Base-by-base conservation (phyloP, 2,113 vertebrate genomes). In the Nanger granti region DNA sequence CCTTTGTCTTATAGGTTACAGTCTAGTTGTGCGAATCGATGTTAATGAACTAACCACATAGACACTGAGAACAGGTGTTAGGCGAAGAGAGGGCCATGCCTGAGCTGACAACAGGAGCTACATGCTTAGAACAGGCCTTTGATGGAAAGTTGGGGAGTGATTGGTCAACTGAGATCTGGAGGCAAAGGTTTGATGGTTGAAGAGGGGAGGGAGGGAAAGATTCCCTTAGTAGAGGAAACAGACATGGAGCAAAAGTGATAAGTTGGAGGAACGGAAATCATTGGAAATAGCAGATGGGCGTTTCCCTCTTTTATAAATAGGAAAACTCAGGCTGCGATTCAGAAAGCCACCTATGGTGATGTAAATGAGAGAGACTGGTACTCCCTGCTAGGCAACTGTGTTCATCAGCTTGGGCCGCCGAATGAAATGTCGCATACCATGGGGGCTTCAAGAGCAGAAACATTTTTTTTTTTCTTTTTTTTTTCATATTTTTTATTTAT, bases 231-330 rank as follows among this genome's bases (percentile, higher is more conserved):
- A 41, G 41, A 47, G 29, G 37, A 26, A 26, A 34, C 7, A 29
- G 4, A 0, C n/a, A 5, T 3, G 5, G 24, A 24, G 2, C 0
- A 0, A n/a, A 44, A 5, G 17, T 7, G 13, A 1, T 13, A 31
- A 49, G 10, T 8, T 0, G 10, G 22, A 20, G 64, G 13, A 44
- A 37, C 1, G 1, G 11, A 66, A 69, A 34, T 3, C 31, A 13
- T 8, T 0, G 24, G 34, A 73, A 29, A 5, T 26, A 49, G 87
- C n/a, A 15, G 20, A 4, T 10, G 28, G 82, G 12, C 2, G 1
- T 47, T 66, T 29, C 54, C 41, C 3, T 82, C 41, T 13, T n/a
- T 69, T 69, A 15, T 37, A 52, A 11, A 31, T 15, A 34, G 52
- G 73, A 18, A 37, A 24, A n/a, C 12, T 14, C 41, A 73, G 57